Percentiles rank a stretch among this genome's conserved stretches.
These are phyloP conservation scores for Himantopus leucocephalus DNA, from an alignment of 2,113 vertebrate genomes.

Conservation along the genomic window DNA sequence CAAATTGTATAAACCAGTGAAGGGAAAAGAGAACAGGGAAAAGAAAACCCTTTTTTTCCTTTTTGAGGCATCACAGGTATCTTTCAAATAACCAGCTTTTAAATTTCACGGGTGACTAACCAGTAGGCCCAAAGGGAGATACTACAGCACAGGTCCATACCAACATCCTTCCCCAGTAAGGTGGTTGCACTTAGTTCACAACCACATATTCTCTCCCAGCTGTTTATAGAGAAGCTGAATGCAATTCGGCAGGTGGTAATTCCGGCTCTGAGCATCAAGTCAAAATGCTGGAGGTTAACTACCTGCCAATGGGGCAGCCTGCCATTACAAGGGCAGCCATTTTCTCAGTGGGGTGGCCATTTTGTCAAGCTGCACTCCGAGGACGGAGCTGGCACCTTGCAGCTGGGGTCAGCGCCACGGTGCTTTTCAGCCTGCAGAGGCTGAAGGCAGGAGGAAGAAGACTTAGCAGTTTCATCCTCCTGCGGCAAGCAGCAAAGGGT, in stretches of 20 bases:
- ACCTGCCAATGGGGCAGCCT: background rate
- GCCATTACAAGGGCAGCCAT: fast-evolving
- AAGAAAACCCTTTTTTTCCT: background rate
- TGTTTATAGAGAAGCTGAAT: background rate
- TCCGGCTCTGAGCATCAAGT: background rate
- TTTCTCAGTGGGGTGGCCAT: background rate
- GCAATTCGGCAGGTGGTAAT: background rate
- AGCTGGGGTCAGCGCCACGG: fast-evolving
- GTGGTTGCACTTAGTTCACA: background rate
- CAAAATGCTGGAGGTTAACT: background rate
- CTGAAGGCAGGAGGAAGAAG: background rate
- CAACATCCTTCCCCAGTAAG: background rate
- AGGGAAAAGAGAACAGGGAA: background rate
- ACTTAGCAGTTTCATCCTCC: background rate
- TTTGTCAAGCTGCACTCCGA: fast-evolving
- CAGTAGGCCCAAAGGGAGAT: background rate
- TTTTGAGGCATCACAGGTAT: background rate
- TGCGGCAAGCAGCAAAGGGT: background rate
- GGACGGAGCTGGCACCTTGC: fast-evolving
- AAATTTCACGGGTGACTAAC: background rate
- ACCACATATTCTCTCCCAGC: background rate
- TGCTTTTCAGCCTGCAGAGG: background rate
- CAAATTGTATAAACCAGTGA: background rate
- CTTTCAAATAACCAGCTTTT: background rate
- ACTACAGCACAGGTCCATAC: fast-evolving